A percentile compares a stretch with the other conserved stretches of the same genome.
phyloP scores from a whole-genome alignment of 2,888 invertebrate genomes.

The Beris morrisii region DNA sequence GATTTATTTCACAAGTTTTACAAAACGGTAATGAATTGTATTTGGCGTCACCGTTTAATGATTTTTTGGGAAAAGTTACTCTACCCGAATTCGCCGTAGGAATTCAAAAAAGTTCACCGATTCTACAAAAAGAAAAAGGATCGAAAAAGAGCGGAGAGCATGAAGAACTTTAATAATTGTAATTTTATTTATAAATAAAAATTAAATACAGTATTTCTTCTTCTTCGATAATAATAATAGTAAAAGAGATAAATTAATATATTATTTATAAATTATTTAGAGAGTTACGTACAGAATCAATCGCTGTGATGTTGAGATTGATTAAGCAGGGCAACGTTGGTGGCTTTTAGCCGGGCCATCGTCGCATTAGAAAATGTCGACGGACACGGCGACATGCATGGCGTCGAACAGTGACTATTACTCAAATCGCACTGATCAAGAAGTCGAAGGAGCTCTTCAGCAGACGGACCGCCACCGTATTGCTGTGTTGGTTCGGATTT shows the following conservation, averaged over 20 bases:
- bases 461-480: slow-evolving; percentile 84
- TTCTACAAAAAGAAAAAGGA: no score
- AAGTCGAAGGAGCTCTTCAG: slow-evolving; percentile 86
- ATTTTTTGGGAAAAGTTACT: slow-evolving; percentile 66
- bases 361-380: slow-evolving; percentile 59
- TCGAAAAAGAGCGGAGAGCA: no score
- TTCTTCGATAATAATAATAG: no score
- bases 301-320: slow-evolving; percentile 51
- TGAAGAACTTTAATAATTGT: no score
- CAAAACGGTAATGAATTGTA: slow-evolving; percentile 67
- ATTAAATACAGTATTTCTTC: no score
- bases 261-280: slow-evolving; percentile 1
- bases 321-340: slow-evolving; percentile 66
- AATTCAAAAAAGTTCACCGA: no score
- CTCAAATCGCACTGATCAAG: slow-evolving; percentile 94
- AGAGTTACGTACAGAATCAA: slow-evolving; percentile 37
- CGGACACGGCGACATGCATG: slow-evolving; percentile 71
- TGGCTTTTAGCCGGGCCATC: slow-evolving; percentile 60
- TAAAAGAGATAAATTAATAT: no score
- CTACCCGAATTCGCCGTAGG: slow-evolving; percentile 51
- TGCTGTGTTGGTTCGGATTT: slow-evolving; percentile 58
- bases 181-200: no score
- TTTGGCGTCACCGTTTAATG: slow-evolving; percentile 69
- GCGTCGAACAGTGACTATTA: slow-evolving; percentile 74
- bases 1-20: slow-evolving; percentile 66